A percentile compares a stretch with the other conserved stretches of the same genome.
phyloP scores from a whole-genome alignment of 53 echinoderm and acorn worm genomes.

The Temnopleurus reevesii region DNA sequence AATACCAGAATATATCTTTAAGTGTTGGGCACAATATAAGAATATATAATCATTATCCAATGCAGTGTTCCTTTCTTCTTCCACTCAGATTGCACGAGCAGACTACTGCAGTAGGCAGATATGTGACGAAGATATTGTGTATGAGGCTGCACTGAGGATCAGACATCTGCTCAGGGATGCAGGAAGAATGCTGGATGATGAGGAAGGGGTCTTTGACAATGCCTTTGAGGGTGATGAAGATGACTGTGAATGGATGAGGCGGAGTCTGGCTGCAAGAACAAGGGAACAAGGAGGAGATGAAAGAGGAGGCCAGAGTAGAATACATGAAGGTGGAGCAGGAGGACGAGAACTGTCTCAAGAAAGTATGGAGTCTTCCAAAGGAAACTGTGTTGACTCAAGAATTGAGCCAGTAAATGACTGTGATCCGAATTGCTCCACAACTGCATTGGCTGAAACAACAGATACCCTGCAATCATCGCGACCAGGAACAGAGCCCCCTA shows the following conservation, averaged over 20 bases:
- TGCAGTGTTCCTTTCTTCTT: background rate
- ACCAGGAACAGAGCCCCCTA: background rate
- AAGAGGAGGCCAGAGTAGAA: background rate
- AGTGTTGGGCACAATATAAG: too few species aligned
- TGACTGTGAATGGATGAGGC: background rate
- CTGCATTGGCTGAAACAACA: too few species aligned
- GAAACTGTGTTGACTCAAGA: too few species aligned
- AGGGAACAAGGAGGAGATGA: background rate
- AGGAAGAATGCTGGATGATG: constrained; percentile 9
- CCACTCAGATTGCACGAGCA: constrained; percentile 17
- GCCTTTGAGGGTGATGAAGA: constrained; percentile 33
- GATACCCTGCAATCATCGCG: too few species aligned
- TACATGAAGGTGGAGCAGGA: background rate
- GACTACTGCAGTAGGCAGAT: background rate
- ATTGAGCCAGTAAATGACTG: too few species aligned
- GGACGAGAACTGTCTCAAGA: too few species aligned
- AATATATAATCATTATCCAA: too few species aligned
- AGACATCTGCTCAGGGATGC: constrained; percentile 34
- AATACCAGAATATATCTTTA: too few species aligned
- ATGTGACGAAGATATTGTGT: constrained; percentile 9
- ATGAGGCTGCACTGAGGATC: constrained; percentile 57
- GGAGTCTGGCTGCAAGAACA: background rate
- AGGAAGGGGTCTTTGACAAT: constrained; percentile 34
- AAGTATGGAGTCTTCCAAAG: too few species aligned
- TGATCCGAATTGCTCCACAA: too few species aligned